Percentiles rank a stretch among this genome's conserved stretches.
Conservation (phyloP, 2,113 vertebrate genomes). For the Passer domesticus region DNA sequence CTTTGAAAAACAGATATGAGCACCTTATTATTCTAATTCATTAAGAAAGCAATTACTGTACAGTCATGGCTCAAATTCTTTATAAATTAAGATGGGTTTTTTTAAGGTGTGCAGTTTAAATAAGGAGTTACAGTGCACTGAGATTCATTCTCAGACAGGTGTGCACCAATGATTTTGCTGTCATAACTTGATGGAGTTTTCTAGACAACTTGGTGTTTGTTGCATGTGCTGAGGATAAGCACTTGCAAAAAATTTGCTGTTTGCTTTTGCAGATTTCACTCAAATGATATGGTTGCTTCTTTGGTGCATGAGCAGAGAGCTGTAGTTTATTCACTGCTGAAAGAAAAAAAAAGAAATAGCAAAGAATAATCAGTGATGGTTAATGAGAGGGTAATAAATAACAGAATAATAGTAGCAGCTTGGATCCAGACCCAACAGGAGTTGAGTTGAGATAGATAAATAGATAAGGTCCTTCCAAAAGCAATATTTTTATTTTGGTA, state of each 20-base stretch:
- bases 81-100: neutral
- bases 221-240: neutral
- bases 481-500: neutral
- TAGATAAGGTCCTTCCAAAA: neutral
- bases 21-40: neutral
- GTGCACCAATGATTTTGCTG: neutral
- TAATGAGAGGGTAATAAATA: neutral
- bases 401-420: neutral
- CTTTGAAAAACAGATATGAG: neutral
- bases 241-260: neutral
- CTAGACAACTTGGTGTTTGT: neutral
- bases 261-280: neutral
- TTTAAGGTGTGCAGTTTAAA: neutral
- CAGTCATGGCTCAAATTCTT: neutral
- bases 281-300: neutral
- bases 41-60: neutral
- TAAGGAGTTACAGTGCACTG: neutral
- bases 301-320: neutral
- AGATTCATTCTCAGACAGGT: fast-evolving
- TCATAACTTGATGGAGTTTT: neutral
- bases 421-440: neutral
- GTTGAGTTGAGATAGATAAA: neutral
- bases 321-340: neutral
- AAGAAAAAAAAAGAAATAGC: neutral
- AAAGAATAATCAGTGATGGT: neutral